Percentiles rank a stretch among this genome's conserved stretches.
Conservation (phyloP, 2,113 vertebrate species). For the Blennius ocellaris region DNA sequence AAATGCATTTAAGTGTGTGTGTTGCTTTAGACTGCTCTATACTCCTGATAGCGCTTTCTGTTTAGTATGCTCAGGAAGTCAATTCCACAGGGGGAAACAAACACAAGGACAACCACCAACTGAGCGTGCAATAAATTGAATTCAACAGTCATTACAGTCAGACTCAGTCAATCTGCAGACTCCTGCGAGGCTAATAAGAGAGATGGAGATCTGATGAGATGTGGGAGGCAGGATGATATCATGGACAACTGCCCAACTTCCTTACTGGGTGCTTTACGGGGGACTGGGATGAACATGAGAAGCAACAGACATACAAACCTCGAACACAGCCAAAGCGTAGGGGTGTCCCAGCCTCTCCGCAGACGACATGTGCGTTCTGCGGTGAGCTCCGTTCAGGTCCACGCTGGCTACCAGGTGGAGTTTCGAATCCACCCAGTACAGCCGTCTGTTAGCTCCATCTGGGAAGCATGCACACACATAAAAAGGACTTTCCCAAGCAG, state of each 20-base stretch:
- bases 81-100: conserved; percentile 12
- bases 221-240: conserved; percentile 29
- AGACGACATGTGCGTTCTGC: conserved; percentile 91
- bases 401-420: conserved; percentile 94
- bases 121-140: conserved; percentile 33
- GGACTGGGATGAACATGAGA: neutral
- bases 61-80: conserved; percentile 42
- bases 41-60: conserved; percentile 10
- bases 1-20: conserved; percentile 27
- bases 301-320: conserved; percentile 82
- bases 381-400: conserved; percentile 92
- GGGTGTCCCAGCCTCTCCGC: conserved; percentile 91
- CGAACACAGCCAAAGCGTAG: conserved; percentile 95
- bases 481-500: conserved; percentile 23
- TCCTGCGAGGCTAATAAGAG: conserved; percentile 25
- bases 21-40: conserved; percentile 23
- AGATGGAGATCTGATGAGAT: conserved; percentile 49
- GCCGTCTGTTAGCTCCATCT: conserved; percentile 93
- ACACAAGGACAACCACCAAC: conserved; percentile 39
- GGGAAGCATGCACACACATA: conserved; percentile 40
- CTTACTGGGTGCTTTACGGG: conserved; percentile 2
- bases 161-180: conserved; percentile 31
- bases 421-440: conserved; percentile 99
- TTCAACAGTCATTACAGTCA: conserved; percentile 49
- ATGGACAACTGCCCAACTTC: neutral